Evolutionary conservation across 1,140 invertebrate species (phyloP).

Genomic region (Tetragnatha versicolor): DNA sequence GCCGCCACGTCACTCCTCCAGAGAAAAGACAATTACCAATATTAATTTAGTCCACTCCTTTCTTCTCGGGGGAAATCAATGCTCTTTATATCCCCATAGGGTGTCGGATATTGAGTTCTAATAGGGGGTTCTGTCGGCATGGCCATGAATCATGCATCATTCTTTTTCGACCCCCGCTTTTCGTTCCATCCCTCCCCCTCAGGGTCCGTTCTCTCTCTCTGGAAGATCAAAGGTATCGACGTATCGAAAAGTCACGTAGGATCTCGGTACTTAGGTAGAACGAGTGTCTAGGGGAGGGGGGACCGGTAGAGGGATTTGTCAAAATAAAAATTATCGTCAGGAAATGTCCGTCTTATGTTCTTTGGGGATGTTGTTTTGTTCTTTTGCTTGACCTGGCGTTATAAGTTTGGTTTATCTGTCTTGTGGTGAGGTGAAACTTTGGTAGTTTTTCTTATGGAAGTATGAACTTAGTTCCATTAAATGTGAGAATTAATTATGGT

Average conservation of each 20-base stretch:
- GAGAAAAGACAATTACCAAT: slow-evolving; percentile 49
- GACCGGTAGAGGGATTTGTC: too few relatives aligned
- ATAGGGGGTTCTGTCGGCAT: slow-evolving; percentile 38
- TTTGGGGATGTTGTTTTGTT: too few relatives aligned
- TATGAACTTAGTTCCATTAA: too few relatives aligned
- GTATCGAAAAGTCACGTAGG: slow-evolving; percentile 42
- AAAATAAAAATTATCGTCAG: slow-evolving; percentile 13
- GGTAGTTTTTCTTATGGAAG: too few relatives aligned
- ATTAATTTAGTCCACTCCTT: slow-evolving; percentile 43
- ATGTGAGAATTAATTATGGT: too few relatives aligned
- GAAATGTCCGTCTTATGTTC: too few relatives aligned
- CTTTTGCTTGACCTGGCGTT: too few relatives aligned
- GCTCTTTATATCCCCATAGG: slow-evolving; percentile 28
- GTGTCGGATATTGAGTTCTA: slow-evolving; percentile 51
- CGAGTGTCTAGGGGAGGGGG: not conserved
- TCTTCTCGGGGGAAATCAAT: slow-evolving; percentile 34
- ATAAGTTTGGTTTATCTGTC: too few relatives aligned
- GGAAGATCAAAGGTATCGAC: slow-evolving; percentile 30
- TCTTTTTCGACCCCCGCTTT: not conserved
- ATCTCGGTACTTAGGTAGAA: not conserved
- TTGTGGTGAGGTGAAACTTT: too few relatives aligned
- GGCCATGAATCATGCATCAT: slow-evolving; percentile 45
- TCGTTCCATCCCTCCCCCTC: not conserved
- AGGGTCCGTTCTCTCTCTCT: not conserved
- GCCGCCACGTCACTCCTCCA: slow-evolving; percentile 5